These are phyloP conservation scores for Rhynchotus rufescens DNA, from an alignment of 2,797 vertebrate genomes.

Conservation along the genomic window DNA sequence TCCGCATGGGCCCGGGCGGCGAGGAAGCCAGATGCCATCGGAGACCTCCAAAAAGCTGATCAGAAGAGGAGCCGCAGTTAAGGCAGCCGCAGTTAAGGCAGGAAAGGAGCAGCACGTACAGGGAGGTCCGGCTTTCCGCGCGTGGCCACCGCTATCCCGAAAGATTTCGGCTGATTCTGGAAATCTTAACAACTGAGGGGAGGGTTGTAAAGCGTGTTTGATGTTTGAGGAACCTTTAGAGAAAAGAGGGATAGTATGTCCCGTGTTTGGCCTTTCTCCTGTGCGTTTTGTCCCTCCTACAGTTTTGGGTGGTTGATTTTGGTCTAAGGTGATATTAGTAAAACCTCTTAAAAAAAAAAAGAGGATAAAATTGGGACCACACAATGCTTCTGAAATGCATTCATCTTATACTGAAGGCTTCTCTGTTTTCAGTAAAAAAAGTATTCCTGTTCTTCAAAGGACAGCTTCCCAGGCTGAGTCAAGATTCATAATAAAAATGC, in stretches of 20 bases:
- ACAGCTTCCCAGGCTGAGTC: background rate
- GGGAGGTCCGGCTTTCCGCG: background rate
- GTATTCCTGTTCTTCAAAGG: background rate
- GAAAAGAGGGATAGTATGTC: background rate
- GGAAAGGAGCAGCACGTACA: background rate
- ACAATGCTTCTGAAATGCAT: background rate
- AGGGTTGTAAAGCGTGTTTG: background rate
- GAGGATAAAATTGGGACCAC: background rate
- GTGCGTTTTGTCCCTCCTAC: background rate
- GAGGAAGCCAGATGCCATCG: slow-evolving; percentile 13
- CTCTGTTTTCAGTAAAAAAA: background rate
- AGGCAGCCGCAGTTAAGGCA: no score
- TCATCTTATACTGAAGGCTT: background rate
- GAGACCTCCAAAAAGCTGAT: slow-evolving; percentile 36
- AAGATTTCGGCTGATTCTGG: slow-evolving; percentile 3
- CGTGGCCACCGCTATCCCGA: background rate
- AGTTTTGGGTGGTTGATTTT: background rate
- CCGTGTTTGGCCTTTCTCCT: background rate
- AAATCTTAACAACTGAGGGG: background rate
- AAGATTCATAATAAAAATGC: slow-evolving; percentile 25
- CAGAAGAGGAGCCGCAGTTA: background rate
- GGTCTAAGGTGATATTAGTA: background rate
- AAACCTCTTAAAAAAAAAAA: slow-evolving; percentile 14
- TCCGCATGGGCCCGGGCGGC: slow-evolving; percentile 6
- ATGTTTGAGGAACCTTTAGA: background rate